Evolutionary conservation across 92 coral and sea anemone genomes (phyloP).

Genomic region (Porites evermanni): DNA sequence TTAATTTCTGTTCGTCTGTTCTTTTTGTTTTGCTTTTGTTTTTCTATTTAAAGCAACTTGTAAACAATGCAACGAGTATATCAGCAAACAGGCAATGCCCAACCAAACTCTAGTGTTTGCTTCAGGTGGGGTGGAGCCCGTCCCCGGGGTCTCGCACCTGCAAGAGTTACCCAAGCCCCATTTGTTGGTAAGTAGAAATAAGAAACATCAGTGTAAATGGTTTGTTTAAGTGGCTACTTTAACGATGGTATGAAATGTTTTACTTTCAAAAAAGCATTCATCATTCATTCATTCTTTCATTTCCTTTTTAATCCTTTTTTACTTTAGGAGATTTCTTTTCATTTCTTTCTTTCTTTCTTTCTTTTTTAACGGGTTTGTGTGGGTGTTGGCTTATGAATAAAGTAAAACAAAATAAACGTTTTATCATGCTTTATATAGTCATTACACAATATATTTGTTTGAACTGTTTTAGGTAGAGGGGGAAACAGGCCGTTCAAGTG

Average conservation of each 20-base stretch:
- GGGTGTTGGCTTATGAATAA: neutral
- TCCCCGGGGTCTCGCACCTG: neutral
- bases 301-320: no score
- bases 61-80: slow-evolving; percentile 29
- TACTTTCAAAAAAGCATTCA: no score
- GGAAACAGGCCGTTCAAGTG: slow-evolving; percentile 50
- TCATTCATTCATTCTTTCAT: no score
- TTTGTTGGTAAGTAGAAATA: neutral
- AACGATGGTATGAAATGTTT: no score
- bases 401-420: neutral
- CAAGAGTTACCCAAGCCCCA: neutral
- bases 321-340: no score
- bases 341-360: no score
- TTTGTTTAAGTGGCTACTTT: no score
- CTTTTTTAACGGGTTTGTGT: no score
- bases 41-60: slow-evolving; percentile 28
- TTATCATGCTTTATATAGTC: slow-evolving; percentile 11
- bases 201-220: neutral
- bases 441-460: neutral
- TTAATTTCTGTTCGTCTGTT: neutral
- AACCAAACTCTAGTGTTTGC: neutral
- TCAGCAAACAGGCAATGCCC: slow-evolving; percentile 24
- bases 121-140: neutral
- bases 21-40: slow-evolving; percentile 9
- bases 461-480: slow-evolving; percentile 32